A percentile compares a stretch with the other conserved stretches of the same genome.
Evolutionary conservation across 2,888 invertebrate genomes (phyloP).

Genomic region (Drosophila leonis): DNA sequence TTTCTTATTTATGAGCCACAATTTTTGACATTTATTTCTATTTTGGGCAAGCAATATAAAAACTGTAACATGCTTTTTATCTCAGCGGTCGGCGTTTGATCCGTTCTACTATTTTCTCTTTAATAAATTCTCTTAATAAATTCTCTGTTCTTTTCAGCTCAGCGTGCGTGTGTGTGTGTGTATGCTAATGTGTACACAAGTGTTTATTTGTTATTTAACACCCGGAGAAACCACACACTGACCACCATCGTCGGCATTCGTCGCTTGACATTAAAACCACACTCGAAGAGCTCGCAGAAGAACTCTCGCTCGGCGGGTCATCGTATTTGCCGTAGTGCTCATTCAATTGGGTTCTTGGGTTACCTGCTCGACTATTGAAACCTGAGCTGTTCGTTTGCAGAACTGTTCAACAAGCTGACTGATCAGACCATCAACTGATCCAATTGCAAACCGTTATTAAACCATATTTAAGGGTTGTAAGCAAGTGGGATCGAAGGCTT

Average conservation of each 20-base stretch:
- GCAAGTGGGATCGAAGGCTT: constrained; percentile 12
- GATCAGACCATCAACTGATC: constrained; percentile 25
- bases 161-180: constrained; percentile 12
- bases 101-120: constrained; percentile 33
- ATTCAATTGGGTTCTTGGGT: constrained; percentile 46
- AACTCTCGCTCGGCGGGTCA: constrained; percentile 31
- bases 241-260: constrained; percentile 58
- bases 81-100: constrained; percentile 46
- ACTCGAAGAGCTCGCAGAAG: constrained; percentile 9
- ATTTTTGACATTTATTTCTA: constrained; percentile 73
- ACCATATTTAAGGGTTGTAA: constrained; percentile 14
- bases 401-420: constrained; percentile 38
- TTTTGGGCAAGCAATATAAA: constrained; percentile 15
- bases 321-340: constrained; percentile 36
- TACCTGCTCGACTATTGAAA: constrained; percentile 56
- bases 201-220: constrained; percentile 81
- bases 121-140: constrained; percentile 68
- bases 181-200: constrained; percentile 76
- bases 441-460: constrained; percentile 42
- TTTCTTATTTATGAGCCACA: constrained; percentile 66
- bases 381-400: constrained; percentile 40
- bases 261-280: constrained; percentile 52
- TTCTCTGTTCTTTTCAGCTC: constrained; percentile 45
- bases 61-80: constrained; percentile 54
- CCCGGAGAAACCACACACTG: constrained; percentile 60